These are phyloP conservation scores for Cirrhinus molitorella DNA, from an alignment of 2,797 vertebrate genomes.

Conservation along the genomic window DNA sequence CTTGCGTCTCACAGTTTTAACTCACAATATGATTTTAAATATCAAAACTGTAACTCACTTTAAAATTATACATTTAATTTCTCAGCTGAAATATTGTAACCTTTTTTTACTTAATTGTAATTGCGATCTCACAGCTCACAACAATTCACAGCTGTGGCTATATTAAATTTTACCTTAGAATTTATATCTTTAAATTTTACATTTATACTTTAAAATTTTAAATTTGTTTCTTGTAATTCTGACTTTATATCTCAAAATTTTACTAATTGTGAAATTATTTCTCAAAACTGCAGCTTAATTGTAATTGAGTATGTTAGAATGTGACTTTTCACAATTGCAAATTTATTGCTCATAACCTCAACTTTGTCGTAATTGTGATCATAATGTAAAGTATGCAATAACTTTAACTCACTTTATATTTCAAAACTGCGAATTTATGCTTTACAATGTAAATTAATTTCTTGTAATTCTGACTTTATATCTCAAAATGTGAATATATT, in stretches of 20 bases:
- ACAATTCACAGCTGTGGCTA: neutral
- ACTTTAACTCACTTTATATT: neutral
- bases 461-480: neutral
- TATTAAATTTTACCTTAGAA: neutral
- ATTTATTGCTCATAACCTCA: neutral
- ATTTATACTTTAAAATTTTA: neutral
- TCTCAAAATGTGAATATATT: neutral
- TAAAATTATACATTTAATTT: neutral
- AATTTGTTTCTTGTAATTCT: neutral
- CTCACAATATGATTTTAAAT: neutral
- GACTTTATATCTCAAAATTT: neutral
- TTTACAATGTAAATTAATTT: neutral
- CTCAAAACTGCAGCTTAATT: neutral
- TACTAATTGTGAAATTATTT: neutral
- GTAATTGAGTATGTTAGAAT: neutral
- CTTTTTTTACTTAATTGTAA: too few species aligned
- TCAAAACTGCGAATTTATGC: neutral
- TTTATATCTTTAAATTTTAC: neutral
- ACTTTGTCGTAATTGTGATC: too few species aligned
- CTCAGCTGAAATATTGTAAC: too few species aligned
- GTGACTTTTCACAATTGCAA: too few species aligned
- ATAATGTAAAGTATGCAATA: neutral
- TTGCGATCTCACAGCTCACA: too few species aligned
- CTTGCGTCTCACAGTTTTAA: neutral
- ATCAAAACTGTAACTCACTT: neutral